These are phyloP conservation scores for Chymomyza costata DNA, from an alignment of 1,140 invertebrate genomes.

Conservation along the genomic window DNA sequence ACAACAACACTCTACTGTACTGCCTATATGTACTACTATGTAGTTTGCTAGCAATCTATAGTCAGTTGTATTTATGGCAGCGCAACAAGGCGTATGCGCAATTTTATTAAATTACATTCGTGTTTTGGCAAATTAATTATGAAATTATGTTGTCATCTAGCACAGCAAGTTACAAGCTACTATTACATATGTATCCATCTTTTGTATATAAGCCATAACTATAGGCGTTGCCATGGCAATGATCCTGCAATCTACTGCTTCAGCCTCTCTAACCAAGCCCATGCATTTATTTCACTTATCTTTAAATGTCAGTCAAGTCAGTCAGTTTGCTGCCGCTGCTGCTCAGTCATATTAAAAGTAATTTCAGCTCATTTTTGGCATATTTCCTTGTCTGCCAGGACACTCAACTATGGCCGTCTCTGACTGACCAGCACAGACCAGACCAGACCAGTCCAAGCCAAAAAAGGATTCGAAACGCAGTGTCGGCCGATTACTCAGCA, in stretches of 20 bases:
- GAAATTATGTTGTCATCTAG: conserved; percentile 68
- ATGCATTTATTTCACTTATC: conserved; percentile 68
- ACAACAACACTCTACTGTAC: neutral
- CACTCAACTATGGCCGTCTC: neutral
- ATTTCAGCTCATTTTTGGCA: conserved; percentile 65
- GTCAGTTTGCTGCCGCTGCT: too few species aligned
- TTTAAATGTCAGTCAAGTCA: conserved; percentile 45
- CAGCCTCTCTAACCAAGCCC: conserved; percentile 14
- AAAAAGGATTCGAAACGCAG: conserved; percentile 17
- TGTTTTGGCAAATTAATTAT: conserved; percentile 73
- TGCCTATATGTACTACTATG: too few species aligned
- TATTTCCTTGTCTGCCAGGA: conserved; percentile 53
- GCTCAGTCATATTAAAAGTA: conserved; percentile 63
- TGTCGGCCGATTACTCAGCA: conserved; percentile 61
- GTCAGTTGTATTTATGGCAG: conserved; percentile 7
- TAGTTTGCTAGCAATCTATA: neutral
- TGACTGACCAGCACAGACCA: neutral
- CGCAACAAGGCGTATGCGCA: conserved; percentile 65
- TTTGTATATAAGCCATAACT: neutral
- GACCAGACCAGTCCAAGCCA: conserved; percentile 4
- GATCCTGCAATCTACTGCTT: conserved; percentile 8
- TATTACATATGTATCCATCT: conserved; percentile 28
- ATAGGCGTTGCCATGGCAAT: conserved; percentile 28
- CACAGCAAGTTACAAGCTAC: conserved; percentile 31
- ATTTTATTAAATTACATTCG: conserved; percentile 74